These are phyloP conservation scores for Paramormyrops hopkinsi DNA, from an alignment of 2,797 vertebrate genomes.

Conservation along the genomic window DNA sequence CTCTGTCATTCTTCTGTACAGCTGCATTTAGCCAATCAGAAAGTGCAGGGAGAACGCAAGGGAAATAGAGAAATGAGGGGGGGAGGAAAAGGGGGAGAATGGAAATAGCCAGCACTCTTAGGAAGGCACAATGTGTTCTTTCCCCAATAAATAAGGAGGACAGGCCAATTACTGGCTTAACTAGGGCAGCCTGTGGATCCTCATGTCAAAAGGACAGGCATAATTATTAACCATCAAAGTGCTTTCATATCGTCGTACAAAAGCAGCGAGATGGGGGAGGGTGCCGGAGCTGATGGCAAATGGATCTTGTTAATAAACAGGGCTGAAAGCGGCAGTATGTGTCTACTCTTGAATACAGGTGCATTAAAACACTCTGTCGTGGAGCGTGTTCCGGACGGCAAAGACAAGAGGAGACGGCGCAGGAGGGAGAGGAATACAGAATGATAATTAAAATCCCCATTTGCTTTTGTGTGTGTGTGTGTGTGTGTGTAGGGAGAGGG, in stretches of 20 bases:
- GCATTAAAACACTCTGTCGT: constrained; percentile 90
- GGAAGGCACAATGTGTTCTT: constrained; percentile 95
- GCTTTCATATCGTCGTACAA: constrained; percentile 97
- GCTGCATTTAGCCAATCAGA: constrained; percentile 70
- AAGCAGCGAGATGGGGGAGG: constrained; percentile 68
- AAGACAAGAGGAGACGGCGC: constrained; percentile 44
- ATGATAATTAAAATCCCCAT: constrained; percentile 78
- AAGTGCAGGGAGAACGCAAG: constrained; percentile 52
- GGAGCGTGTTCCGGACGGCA: constrained; percentile 76
- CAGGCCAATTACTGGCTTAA: constrained; percentile 99
- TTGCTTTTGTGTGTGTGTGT: constrained; percentile 45
- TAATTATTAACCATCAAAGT: constrained; percentile 99
- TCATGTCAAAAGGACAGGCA: constrained; percentile 94
- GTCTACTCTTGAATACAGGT: constrained; percentile 80
- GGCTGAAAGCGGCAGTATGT: constrained; percentile 83
- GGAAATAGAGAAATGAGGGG: neutral
- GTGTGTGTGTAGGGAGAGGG: constrained; percentile 31
- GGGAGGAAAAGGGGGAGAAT: constrained; percentile 31
- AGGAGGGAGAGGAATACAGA: constrained; percentile 42
- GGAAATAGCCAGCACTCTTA: constrained; percentile 79
- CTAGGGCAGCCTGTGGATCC: constrained; percentile 96
- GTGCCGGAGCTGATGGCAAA: constrained; percentile 72
- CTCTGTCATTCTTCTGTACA: constrained; percentile 74
- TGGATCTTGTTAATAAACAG: constrained; percentile 94
- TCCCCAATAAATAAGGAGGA: constrained; percentile 90